phyloP scores from a whole-genome alignment of 2,888 invertebrate species.

The Rhodophaea formosa region DNA sequence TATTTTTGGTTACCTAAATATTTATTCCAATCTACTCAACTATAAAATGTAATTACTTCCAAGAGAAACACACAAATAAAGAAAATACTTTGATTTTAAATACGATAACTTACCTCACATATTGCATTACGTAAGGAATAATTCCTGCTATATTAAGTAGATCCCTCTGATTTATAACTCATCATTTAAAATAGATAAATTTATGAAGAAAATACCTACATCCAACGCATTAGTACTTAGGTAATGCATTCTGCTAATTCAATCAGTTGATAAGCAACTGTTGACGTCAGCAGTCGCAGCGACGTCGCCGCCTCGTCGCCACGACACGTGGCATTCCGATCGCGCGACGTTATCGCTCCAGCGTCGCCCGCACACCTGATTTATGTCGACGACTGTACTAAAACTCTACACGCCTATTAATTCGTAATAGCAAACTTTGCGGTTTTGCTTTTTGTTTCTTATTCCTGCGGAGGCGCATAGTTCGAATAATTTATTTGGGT shows the following conservation, averaged over 20 bases:
- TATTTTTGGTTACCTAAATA: no score
- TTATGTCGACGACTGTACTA: constrained; percentile 42
- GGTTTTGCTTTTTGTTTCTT: constrained; percentile 20
- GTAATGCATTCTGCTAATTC: constrained; percentile 2
- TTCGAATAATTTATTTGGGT: constrained; percentile 4
- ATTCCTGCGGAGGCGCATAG: background rate
- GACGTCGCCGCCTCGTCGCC: constrained; percentile 42
- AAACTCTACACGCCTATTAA: constrained; percentile 11
- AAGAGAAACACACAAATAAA: no score
- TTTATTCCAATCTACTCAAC: no score
- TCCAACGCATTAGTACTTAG: no score
- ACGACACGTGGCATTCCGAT: constrained; percentile 49
- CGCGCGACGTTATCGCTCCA: constrained; percentile 53
- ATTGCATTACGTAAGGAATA: no score
- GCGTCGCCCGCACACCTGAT: constrained; percentile 57
- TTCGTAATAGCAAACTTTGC: constrained; percentile 28
- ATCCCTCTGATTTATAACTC: no score
- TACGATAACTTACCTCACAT: no score
- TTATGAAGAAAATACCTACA: no score
- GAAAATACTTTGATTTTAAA: no score
- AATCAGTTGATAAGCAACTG: constrained; percentile 9
- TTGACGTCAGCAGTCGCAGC: constrained; percentile 24
- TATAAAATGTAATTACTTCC: no score
- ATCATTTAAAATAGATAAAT: no score
- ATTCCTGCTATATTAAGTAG: no score